Base-by-base conservation (phyloP, 2,113 vertebrate species). In the Sterrhoptilus dennistouni region DNA sequence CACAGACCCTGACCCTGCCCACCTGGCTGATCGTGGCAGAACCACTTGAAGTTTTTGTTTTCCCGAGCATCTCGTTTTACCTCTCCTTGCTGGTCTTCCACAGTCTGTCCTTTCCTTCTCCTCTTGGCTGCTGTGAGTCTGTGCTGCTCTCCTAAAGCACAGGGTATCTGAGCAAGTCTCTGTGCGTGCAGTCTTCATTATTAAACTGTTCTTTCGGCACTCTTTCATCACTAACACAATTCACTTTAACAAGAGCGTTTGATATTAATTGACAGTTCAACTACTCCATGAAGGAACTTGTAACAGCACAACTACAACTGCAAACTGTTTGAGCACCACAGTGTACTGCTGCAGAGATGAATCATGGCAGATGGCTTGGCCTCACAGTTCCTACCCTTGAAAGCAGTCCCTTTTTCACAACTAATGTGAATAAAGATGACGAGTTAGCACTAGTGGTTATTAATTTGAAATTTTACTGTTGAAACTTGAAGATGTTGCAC, bases 1-100 rank as follows among this genome's bases (percentile, higher is more conserved):
- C 99, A 99, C 94, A 98, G 98, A 90, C 99, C 99, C 45, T 99
- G 98, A 99, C 74, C 14, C 54, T 86, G 56, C 25, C 54, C 93
- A 31, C 7, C 63, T 44, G 61, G 87, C 71, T 61, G 76, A 44
- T 28, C 19, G 13, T 8, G 80, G 87, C 86, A 80, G 78, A 81
- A 93, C 85, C 52, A 79, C 86, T 84, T 47, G 76, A 88, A 96
- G 88, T 56, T 90, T 88, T 83, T 4, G 0, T 90, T 96, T 85
- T 63, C 89, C 65, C 4, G 4, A 63, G 76, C 22, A 0, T 78
- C 68, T 74, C 27, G 38, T 92, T 96, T 97, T 91, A 66, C 72
- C 47, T 89, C 66, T 82, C 1, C 3, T 88, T 86, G 78, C 89
- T 29, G 8, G 71, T 97, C 92, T 96, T 92, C 88, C 89, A 81